phyloP scores from a whole-genome alignment of 2,113 vertebrate genomes.

The Stercorarius parasiticus region DNA sequence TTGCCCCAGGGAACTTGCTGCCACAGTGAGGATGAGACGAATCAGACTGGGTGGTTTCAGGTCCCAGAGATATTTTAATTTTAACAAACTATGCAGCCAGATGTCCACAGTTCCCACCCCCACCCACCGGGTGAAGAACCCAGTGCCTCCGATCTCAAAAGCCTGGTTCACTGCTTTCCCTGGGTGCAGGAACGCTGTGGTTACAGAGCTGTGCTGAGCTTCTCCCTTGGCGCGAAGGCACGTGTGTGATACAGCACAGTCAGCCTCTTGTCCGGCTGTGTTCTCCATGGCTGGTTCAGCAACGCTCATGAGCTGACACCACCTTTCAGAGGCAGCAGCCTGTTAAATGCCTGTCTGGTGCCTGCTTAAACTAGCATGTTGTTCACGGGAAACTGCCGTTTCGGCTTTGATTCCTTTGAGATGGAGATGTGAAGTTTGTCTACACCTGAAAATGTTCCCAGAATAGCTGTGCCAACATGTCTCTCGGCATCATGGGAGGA shows the following conservation, averaged over 20 bases:
- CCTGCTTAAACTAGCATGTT: not conserved
- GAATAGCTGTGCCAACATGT: not conserved
- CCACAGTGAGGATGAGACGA: not conserved
- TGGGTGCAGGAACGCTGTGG: fast-evolving
- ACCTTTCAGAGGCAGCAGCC: not conserved
- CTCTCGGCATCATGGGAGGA: fast-evolving
- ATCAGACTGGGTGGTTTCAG: not conserved
- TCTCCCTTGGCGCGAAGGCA: fast-evolving
- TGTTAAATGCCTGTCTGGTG: not conserved
- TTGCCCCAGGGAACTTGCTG: not conserved
- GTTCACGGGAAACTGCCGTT: not conserved
- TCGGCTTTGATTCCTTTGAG: not conserved
- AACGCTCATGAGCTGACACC: not conserved
- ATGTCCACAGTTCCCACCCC: not conserved
- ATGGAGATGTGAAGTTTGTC: not conserved
- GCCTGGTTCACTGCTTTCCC: not conserved
- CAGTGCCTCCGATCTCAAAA: not conserved
- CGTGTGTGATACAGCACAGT: fast-evolving
- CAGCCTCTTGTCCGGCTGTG: fast-evolving
- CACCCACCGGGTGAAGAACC: fast-evolving
- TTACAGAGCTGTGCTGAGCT: not conserved
- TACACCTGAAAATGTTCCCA: not conserved
- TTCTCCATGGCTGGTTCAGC: not conserved
- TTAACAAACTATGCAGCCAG: not conserved
- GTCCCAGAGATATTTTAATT: not conserved